phyloP scores from a whole-genome alignment of 1,140 invertebrate genomes.

The Andricus grossulariae region DNA sequence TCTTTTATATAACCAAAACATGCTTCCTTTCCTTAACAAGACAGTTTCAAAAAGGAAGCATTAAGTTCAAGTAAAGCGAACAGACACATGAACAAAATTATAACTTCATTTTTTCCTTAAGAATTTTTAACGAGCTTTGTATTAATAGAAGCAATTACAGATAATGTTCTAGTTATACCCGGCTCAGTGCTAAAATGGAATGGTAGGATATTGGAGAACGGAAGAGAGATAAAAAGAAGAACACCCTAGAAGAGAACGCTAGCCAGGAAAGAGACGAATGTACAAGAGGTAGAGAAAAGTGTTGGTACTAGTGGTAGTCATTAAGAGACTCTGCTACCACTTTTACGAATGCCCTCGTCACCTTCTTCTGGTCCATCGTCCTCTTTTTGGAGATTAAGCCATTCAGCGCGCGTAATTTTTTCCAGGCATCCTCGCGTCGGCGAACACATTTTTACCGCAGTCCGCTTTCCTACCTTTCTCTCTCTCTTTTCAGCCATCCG shows the following conservation, averaged over 20 bases:
- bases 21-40: not conserved
- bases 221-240: slow-evolving; percentile 32
- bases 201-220: slow-evolving; percentile 33
- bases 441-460: too few species aligned
- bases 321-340: slow-evolving; percentile 34
- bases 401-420: slow-evolving; percentile 50
- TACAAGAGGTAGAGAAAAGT: slow-evolving; percentile 36
- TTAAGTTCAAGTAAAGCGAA: not conserved
- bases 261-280: slow-evolving; percentile 40
- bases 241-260: slow-evolving; percentile 18
- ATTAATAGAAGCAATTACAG: slow-evolving; percentile 58
- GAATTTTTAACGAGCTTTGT: slow-evolving; percentile 46
- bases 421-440: slow-evolving; percentile 42
- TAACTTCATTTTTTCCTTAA: slow-evolving; percentile 25
- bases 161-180: slow-evolving; percentile 45
- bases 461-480: slow-evolving; percentile 11
- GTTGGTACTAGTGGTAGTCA: slow-evolving; percentile 22
- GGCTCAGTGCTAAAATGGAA: slow-evolving; percentile 32
- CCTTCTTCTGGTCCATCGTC: slow-evolving; percentile 38
- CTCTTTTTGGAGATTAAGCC: slow-evolving; percentile 54
- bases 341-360: slow-evolving; percentile 38
- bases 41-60: not conserved
- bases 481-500: not conserved
- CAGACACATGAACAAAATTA: not conserved
- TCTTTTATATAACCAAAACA: too few species aligned